Evolutionary conservation across 2,113 vertebrate genomes (phyloP).

Genomic region (Dipodomys merriami): DNA sequence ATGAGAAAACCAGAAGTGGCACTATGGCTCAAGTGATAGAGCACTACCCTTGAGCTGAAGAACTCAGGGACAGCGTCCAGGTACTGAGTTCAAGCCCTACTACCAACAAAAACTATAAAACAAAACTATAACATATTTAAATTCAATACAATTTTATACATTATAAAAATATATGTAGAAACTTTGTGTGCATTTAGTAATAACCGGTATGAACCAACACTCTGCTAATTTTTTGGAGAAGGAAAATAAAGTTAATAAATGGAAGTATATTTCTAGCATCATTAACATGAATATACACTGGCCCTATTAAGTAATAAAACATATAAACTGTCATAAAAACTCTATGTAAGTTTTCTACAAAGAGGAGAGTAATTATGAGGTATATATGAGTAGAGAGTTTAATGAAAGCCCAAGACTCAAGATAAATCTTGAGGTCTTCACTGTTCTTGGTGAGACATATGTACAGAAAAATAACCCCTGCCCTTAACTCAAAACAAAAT

Average conservation of each 20-base stretch:
- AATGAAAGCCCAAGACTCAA: background rate
- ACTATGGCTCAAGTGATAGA: no score
- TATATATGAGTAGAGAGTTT: background rate
- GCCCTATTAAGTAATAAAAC: slow-evolving; percentile 31
- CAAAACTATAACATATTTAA: background rate
- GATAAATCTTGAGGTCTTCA: background rate
- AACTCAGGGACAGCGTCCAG: no score
- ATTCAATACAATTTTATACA: background rate
- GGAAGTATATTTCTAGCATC: slow-evolving; percentile 16
- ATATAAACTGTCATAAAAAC: background rate
- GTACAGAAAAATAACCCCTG: background rate
- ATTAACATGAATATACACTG: background rate
- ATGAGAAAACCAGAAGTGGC: no score
- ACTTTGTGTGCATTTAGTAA: background rate
- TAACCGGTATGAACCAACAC: background rate
- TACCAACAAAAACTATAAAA: no score
- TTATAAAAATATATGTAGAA: slow-evolving; percentile 15
- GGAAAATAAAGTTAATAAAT: background rate
- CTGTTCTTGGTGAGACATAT: background rate
- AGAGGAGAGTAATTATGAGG: background rate
- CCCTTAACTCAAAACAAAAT: background rate
- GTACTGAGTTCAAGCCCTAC: no score
- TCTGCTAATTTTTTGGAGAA: background rate
- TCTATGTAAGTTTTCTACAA: background rate
- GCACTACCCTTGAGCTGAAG: no score